Conservation (phyloP, 2,888 invertebrate genomes). For the Hoplodrina ambigua region DNA sequence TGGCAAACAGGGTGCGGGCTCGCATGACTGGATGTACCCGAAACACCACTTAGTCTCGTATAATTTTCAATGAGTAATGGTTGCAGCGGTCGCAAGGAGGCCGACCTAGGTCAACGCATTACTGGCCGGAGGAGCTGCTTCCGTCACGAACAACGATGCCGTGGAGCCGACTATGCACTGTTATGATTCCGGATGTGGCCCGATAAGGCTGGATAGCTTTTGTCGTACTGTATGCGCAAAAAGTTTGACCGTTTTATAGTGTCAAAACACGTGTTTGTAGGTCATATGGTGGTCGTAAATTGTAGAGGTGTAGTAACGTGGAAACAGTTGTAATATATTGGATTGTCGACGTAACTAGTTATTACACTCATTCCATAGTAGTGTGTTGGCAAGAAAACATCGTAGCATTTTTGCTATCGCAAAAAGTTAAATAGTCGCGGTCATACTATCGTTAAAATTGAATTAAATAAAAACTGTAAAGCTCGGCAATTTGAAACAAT, state of each 20-base stretch:
- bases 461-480: constrained; percentile 24
- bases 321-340: constrained; percentile 15
- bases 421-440: neutral
- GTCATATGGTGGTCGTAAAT: constrained; percentile 39
- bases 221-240: constrained; percentile 45
- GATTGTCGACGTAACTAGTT: neutral
- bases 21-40: constrained; percentile 83
- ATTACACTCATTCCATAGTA: neutral
- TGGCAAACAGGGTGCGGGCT: constrained; percentile 64
- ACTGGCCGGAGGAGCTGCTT: constrained; percentile 76
- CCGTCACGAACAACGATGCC: constrained; percentile 69
- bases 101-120: constrained; percentile 87
- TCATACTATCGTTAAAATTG: constrained; percentile 18
- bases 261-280: constrained; percentile 48
- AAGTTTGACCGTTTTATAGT: constrained; percentile 56
- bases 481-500: constrained; percentile 14
- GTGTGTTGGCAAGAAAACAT: neutral
- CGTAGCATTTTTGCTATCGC: neutral
- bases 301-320: constrained; percentile 7
- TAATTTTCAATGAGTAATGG: constrained; percentile 89
- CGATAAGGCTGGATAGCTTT: constrained; percentile 55
- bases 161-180: constrained; percentile 64
- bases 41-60: constrained; percentile 88
- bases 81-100: constrained; percentile 73
- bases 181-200: constrained; percentile 63